Percentiles rank a stretch among this genome's conserved stretches.
Conservation (phyloP, 2,888 invertebrate species). For the Spisula subtruncata region DNA sequence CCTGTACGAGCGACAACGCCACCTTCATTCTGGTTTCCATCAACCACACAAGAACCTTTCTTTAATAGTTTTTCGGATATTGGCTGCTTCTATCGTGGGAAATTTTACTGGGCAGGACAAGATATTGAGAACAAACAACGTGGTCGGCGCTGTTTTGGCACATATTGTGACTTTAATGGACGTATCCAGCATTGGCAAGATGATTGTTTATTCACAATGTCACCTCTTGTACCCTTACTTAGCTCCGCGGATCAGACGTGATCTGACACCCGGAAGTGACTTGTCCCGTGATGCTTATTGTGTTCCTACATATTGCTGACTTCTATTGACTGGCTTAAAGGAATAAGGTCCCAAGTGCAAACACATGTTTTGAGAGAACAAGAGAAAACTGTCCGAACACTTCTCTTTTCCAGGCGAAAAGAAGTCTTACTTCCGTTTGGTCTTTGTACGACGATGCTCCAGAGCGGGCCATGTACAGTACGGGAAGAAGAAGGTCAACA, state of each 20-base stretch:
- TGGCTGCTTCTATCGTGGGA: conserved; percentile 59
- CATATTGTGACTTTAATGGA: conserved; percentile 66
- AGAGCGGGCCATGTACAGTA: too few species aligned
- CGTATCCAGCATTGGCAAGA: conserved; percentile 62
- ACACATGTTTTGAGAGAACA: too few species aligned
- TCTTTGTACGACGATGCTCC: too few species aligned
- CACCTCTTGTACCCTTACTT: background rate
- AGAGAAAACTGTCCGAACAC: too few species aligned
- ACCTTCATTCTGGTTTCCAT: conserved; percentile 39
- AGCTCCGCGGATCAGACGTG: background rate
- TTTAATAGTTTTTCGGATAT: conserved; percentile 26
- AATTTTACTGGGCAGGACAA: conserved; percentile 62
- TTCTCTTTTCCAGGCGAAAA: too few species aligned
- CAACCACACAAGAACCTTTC: conserved; percentile 21
- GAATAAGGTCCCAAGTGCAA: too few species aligned
- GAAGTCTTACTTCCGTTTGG: too few species aligned
- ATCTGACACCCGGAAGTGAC: background rate
- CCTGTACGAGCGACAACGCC: background rate
- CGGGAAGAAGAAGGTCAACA: too few species aligned
- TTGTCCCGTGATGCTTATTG: background rate
- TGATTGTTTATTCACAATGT: conserved; percentile 44
- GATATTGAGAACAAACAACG: conserved; percentile 53
- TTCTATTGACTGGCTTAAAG: background rate
- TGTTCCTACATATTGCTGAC: background rate
- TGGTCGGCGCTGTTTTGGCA: conserved; percentile 55